phyloP scores from a whole-genome alignment of 2,888 invertebrate genomes.

The Tiliacea aurago region DNA sequence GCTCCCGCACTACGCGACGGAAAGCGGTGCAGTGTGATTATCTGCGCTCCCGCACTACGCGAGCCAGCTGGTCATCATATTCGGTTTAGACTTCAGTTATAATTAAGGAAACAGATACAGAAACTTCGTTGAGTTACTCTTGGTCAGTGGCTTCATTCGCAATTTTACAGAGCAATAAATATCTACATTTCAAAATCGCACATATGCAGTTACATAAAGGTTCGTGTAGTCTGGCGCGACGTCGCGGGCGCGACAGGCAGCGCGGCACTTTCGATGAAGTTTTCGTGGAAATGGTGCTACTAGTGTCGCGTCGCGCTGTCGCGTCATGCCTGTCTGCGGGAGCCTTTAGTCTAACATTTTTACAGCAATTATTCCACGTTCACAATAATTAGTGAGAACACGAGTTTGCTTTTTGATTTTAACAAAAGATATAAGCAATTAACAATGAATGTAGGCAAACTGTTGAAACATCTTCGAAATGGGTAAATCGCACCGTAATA shows the following conservation, averaged over 20 bases:
- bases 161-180: conserved; percentile 11
- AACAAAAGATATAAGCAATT: conserved; percentile 36
- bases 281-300: no score
- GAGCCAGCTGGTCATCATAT: neutral
- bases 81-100: neutral
- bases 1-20: no score
- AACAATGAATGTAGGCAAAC: conserved; percentile 17
- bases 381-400: conserved; percentile 32
- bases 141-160: neutral
- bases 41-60: no score
- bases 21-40: no score
- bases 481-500: conserved; percentile 1
- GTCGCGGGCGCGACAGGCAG: no score
- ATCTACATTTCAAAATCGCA: neutral
- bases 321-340: no score
- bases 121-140: neutral
- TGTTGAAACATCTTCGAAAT: conserved; percentile 21
- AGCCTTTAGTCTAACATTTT: conserved; percentile 5
- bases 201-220: conserved; percentile 18
- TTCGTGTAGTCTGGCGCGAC: no score
- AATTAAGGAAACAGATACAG: neutral
- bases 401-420: conserved; percentile 31
- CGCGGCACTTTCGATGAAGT: no score
- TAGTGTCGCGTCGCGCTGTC: no score
- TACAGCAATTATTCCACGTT: conserved; percentile 25